A percentile compares a stretch with the other conserved stretches of the same genome.
These are phyloP conservation scores for Tinamus guttatus DNA, from an alignment of 2,113 vertebrate species.

Conservation along the genomic window DNA sequence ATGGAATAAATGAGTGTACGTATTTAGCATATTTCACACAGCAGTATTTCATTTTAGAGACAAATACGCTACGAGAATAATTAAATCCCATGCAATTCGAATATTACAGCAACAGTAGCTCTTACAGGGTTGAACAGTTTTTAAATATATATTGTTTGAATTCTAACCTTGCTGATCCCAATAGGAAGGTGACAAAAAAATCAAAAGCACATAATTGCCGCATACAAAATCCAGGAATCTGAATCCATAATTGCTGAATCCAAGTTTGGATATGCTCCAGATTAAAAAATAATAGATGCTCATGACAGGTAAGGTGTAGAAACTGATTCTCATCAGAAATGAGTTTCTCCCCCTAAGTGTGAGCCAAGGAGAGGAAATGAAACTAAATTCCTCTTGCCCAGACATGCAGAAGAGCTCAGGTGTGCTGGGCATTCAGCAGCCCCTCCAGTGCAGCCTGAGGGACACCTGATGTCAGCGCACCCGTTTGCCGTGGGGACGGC, in stretches of 20 bases:
- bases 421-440: background rate
- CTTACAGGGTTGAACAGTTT: background rate
- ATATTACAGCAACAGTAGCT: background rate
- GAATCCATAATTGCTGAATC: background rate
- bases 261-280: background rate
- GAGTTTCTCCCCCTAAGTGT: background rate
- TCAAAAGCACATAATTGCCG: background rate
- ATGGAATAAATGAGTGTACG: background rate
- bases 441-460: background rate
- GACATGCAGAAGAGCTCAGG: background rate
- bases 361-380: background rate
- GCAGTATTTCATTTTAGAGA: constrained; percentile 7
- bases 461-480: background rate
- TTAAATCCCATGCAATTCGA: background rate
- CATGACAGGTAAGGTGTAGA: background rate
- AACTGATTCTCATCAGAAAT: background rate
- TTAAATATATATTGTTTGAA: constrained; percentile 6
- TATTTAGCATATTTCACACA: background rate
- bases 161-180: background rate
- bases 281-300: background rate
- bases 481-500: rapidly evolving
- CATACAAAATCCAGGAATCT: background rate
- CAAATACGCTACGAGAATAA: background rate
- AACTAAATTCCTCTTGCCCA: background rate
- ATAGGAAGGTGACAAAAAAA: background rate